phyloP scores from a whole-genome alignment of 1,140 invertebrate genomes.

The Frieseomelitta varia region DNA sequence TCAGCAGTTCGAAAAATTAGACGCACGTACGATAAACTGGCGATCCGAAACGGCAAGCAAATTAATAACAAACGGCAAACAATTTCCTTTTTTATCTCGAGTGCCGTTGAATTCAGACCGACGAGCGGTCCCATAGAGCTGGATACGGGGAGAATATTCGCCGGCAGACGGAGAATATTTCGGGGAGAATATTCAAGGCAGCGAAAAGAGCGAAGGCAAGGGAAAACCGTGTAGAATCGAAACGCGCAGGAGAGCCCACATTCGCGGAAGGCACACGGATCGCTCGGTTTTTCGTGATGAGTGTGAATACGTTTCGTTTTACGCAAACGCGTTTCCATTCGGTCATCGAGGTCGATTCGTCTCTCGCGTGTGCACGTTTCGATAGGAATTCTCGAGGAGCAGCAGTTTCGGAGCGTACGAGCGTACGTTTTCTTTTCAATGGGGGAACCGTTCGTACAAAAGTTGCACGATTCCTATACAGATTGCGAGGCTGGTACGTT shows the following conservation, averaged over 20 bases:
- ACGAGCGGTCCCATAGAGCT: neutral
- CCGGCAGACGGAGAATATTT: neutral
- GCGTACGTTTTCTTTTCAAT: conserved; percentile 17
- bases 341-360: conserved; percentile 29
- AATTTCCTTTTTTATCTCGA: neutral
- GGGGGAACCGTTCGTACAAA: conserved; percentile 1
- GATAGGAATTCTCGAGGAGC: conserved; percentile 5
- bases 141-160: neutral
- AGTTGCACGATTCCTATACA: neutral
- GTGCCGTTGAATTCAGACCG: neutral
- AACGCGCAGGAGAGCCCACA: neutral
- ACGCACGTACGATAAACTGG: neutral
- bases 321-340: conserved; percentile 25
- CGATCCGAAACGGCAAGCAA: neutral
- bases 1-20: neutral
- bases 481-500: neutral
- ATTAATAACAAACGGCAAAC: neutral
- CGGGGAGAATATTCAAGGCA: neutral
- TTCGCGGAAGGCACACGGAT: neutral
- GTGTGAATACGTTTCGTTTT: conserved; percentile 33
- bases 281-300: neutral
- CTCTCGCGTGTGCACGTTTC: neutral
- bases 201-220: neutral
- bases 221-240: neutral
- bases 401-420: neutral